Base-by-base conservation (phyloP, 2,113 vertebrate species). In the Hippocampus zosterae region DNA sequence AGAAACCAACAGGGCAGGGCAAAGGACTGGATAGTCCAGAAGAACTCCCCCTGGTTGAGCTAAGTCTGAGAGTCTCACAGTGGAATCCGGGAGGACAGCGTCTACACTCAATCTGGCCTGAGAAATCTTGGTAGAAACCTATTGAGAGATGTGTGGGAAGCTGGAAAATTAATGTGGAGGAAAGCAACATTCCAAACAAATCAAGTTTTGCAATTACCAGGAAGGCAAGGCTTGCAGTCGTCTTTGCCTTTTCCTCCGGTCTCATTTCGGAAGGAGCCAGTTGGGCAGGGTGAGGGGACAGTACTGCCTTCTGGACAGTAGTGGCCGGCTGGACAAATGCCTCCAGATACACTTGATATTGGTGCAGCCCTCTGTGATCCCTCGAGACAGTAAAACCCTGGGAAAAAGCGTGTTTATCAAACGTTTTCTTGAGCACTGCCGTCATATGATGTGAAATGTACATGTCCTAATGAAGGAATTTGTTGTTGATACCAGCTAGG, bases 241-340 rank as follows among this genome's bases (percentile, higher is more conserved):
- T 88, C 80, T 75, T 62, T 81, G 69, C 69, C 57, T 82, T 79
- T 90, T 70, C 88, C 88, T 65, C 90, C 88, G 9, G 77, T 84
- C 41, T 84, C 56, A 70, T 90, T 78, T 42, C 67, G 85, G 53
- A 87, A 84, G 13, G 84, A 92, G 50, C 92, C 92, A 60, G 84
- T 44, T 18, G 89, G 90, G 70, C 93, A 93, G 15, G 91, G 85
- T 25, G 72, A 69, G 50, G 92, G 91, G 2, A 85, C 66, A 40
- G 82, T 77, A 67, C 78, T 91, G 77, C 92, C 85, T 2, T 81
- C 72, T 61, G 90, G 86, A 85, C 96, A 98, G 87, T 93, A 97
- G 67, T 97, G 85, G 3, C 96, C 97, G 10, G 40, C 46, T 0
- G 92, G 93, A 71, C 96, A 98, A 70, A 93, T 13, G 53, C 81